A percentile compares a stretch with the other conserved stretches of the same genome.
Conservation (phyloP, 2,797 vertebrate species). For the Lacerta viridis region DNA sequence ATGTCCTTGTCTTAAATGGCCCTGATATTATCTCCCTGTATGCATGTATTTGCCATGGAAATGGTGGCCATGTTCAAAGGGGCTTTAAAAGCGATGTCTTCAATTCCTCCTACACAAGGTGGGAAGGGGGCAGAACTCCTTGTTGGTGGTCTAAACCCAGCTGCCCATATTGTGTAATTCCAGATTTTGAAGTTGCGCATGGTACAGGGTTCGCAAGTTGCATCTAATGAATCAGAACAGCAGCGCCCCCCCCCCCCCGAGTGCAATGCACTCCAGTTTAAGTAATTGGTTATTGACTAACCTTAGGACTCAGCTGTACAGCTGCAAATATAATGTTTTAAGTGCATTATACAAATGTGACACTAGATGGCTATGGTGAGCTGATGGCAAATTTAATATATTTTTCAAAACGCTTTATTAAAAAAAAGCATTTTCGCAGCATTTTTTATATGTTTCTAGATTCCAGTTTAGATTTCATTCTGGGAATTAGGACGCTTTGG, state of each 20-base stretch:
- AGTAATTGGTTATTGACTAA: background rate
- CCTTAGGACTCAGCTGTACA: no score
- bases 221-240: background rate
- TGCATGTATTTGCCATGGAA: background rate
- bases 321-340: no score
- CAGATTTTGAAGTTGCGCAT: no score
- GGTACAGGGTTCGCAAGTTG: background rate
- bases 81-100: background rate
- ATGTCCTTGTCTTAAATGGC: conserved; percentile 1
- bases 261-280: background rate
- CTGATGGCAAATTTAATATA: no score
- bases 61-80: background rate
- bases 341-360: no score
- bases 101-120: background rate
- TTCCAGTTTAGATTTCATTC: background rate
- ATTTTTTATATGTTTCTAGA: no score
- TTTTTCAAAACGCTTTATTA: no score
- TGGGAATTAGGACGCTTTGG: background rate
- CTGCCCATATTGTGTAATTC: conserved; percentile 11
- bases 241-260: background rate
- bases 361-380: no score
- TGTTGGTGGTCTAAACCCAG: background rate
- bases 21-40: background rate
- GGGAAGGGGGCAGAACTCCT: background rate
- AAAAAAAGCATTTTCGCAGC: no score